Conservation (phyloP, 1,140 invertebrate genomes). For the Anastrepha ludens region DNA sequence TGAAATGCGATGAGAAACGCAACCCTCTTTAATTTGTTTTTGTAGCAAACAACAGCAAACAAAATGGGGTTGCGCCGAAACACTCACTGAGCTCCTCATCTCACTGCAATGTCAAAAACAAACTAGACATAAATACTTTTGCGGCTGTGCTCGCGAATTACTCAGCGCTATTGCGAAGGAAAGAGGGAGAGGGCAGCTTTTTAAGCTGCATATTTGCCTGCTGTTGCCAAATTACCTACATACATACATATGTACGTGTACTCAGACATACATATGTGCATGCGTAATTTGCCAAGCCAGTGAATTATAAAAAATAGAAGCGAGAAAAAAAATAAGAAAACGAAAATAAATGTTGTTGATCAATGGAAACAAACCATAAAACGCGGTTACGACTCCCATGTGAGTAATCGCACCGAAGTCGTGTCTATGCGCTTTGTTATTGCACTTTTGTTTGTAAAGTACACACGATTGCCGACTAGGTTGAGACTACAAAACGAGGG, state of each 20-base stretch:
- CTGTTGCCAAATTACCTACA: constrained; percentile 53
- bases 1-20: neutral
- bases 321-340: constrained; percentile 11
- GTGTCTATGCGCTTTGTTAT: constrained; percentile 2
- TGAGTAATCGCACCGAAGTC: constrained; percentile 55
- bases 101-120: neutral
- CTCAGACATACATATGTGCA: too few relatives aligned
- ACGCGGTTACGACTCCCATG: constrained; percentile 60
- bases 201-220: constrained; percentile 15
- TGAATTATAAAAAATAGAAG: constrained; percentile 9
- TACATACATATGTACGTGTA: neutral
- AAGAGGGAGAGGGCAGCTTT: neutral
- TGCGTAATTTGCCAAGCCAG: neutral
- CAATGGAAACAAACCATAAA: constrained; percentile 60
- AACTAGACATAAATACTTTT: neutral
- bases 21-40: constrained; percentile 36
- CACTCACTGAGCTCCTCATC: neutral
- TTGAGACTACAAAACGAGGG: too few relatives aligned
- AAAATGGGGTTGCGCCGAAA: constrained; percentile 27
- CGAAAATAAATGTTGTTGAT: constrained; percentile 51
- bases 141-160: neutral
- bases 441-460: neutral
- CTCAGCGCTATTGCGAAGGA: neutral
- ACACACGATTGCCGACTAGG: neutral
- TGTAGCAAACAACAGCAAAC: neutral